phyloP scores from a whole-genome alignment of 64 coral and sea anemone species.

The Montipora sp. region DNA sequence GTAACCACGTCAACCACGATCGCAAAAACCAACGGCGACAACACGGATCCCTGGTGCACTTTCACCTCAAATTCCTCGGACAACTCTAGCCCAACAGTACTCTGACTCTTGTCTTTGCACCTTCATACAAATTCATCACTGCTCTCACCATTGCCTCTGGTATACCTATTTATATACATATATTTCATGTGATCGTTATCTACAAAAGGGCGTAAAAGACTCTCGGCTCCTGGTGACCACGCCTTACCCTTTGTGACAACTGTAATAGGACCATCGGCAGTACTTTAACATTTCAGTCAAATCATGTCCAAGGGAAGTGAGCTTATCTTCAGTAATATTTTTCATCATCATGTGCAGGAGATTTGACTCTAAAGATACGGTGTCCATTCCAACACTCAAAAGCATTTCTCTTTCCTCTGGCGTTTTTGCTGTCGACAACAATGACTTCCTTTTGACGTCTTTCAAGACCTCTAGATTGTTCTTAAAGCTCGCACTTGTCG shows the following conservation, averaged over 20 bases:
- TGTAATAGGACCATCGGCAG: slow-evolving; percentile 78
- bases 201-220: no score
- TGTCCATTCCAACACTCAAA: slow-evolving; percentile 50
- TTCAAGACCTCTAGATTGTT: not conserved
- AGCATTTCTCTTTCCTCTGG: slow-evolving; percentile 19
- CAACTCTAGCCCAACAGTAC: no score
- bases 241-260: slow-evolving; percentile 73
- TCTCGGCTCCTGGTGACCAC: no score
- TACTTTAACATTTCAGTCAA: slow-evolving; percentile 62
- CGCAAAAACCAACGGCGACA: no score
- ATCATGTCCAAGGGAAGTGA: slow-evolving; percentile 52
- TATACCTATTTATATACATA: no score
- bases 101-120: no score
- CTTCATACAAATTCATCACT: no score
- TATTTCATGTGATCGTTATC: no score
- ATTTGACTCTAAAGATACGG: not conserved
- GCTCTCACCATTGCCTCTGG: no score
- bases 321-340: slow-evolving; percentile 10
- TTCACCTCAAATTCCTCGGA: no score
- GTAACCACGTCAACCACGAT: no score
- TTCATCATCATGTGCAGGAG: slow-evolving; percentile 34
- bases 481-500: not conserved
- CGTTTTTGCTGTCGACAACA: slow-evolving; percentile 13
- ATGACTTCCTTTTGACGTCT: not conserved
- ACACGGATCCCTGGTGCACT: no score